Evolutionary conservation across 1,140 invertebrate genomes (phyloP).

Genomic region (Nautilus pompilius): DNA sequence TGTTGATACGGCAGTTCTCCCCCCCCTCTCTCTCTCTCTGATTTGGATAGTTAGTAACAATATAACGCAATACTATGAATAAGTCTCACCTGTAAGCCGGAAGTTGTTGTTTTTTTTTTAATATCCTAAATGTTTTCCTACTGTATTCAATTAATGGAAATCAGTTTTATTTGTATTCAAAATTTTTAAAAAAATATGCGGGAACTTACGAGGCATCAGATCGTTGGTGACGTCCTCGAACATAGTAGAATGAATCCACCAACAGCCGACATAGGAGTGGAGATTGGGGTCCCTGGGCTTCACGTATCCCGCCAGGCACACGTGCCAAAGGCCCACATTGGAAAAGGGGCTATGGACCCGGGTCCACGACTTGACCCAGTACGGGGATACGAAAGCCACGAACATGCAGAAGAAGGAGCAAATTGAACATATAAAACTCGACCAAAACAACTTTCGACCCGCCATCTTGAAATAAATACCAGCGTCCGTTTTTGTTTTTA

Average conservation of each 20-base stretch:
- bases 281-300: slow-evolving; percentile 89
- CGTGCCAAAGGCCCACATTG: slow-evolving; percentile 93
- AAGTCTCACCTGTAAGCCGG: no score
- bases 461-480: no score
- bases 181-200: no score
- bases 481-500: no score
- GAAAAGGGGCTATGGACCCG: slow-evolving; percentile 74
- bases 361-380: slow-evolving; percentile 93
- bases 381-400: slow-evolving; percentile 87
- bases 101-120: no score
- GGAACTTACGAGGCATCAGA: slow-evolving; percentile 73
- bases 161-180: no score
- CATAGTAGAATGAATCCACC: slow-evolving; percentile 89
- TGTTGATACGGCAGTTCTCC: no score
- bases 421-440: slow-evolving; percentile 33
- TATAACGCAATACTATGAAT: no score
- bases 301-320: slow-evolving; percentile 87
- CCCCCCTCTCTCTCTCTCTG: no score
- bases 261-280: slow-evolving; percentile 86
- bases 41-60: no score
- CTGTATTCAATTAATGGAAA: no score
- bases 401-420: slow-evolving; percentile 61
- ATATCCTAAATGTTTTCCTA: no score
- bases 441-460: slow-evolving; percentile 26
- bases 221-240: slow-evolving; percentile 87